Evolutionary conservation across 2,797 vertebrate genomes (phyloP).

Genomic region (Malacoraja senta): DNA sequence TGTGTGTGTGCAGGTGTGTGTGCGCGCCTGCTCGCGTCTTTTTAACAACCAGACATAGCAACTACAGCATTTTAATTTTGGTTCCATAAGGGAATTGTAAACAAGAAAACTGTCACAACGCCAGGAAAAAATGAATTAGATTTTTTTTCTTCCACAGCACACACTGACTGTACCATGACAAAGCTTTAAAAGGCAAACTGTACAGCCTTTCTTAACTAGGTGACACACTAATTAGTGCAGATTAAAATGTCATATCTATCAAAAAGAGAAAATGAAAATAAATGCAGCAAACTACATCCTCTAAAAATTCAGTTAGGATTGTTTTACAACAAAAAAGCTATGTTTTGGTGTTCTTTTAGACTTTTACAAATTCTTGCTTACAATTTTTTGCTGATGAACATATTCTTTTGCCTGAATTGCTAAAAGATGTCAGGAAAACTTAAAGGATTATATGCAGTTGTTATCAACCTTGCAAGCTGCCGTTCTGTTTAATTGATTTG

Average conservation of each 20-base stretch:
- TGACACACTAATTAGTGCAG: not conserved
- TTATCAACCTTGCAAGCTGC: not conserved
- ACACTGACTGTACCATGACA: not conserved
- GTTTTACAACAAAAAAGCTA: not conserved
- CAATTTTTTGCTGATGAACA: not conserved
- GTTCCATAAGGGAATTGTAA: not conserved
- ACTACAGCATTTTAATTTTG: not conserved
- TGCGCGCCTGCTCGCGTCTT: too few species aligned
- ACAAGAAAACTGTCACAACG: not conserved
- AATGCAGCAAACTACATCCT: not conserved
- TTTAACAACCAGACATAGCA: not conserved
- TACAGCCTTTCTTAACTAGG: not conserved
- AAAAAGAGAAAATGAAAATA: not conserved
- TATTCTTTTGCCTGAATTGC: not conserved
- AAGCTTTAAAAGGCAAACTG: conserved; percentile 7
- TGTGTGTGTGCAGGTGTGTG: too few species aligned
- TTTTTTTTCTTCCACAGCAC: not conserved
- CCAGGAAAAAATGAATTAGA: not conserved
- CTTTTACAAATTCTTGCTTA: not conserved
- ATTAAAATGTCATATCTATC: not conserved
- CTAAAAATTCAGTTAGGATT: not conserved
- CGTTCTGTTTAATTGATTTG: conserved; percentile 3
- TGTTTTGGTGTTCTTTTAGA: not conserved
- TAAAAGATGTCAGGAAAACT: conserved; percentile 22
- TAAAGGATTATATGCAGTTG: conserved; percentile 13